Percentiles rank a stretch among this genome's conserved stretches.
Evolutionary conservation across 2,113 vertebrate species (phyloP).

Genomic region (Mus musculus): GRCm39 chr17:66293501-66294000

Average conservation of each 20-base stretch:
- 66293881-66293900: conserved; percentile 97
- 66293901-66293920: conserved; percentile 92
- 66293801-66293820: conserved; percentile 95
- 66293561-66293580: conserved; percentile 90
- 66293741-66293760: conserved; percentile 91
- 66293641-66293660: conserved; percentile 98
- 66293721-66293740: conserved; percentile 89
- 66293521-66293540: conserved; percentile 95
- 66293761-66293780: conserved; percentile 97
- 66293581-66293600: conserved; percentile 92
- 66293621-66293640: conserved; percentile 93
- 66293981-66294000: conserved; percentile 96
- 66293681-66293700: conserved; percentile 94
- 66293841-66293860: conserved; percentile 95
- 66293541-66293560: conserved; percentile 91
- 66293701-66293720: conserved; percentile 92
- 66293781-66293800: conserved; percentile 94
- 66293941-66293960: conserved; percentile 91
- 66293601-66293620: conserved; percentile 90
- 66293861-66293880: conserved; percentile 98
- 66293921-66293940: conserved; percentile 89
- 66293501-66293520: conserved; percentile 97
- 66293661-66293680: conserved; percentile 95
- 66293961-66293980: conserved; percentile 95
- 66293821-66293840: conserved; percentile 94